These are phyloP conservation scores for Coilia nasus DNA, from an alignment of 2,797 vertebrate species.

Conservation along the genomic window DNA sequence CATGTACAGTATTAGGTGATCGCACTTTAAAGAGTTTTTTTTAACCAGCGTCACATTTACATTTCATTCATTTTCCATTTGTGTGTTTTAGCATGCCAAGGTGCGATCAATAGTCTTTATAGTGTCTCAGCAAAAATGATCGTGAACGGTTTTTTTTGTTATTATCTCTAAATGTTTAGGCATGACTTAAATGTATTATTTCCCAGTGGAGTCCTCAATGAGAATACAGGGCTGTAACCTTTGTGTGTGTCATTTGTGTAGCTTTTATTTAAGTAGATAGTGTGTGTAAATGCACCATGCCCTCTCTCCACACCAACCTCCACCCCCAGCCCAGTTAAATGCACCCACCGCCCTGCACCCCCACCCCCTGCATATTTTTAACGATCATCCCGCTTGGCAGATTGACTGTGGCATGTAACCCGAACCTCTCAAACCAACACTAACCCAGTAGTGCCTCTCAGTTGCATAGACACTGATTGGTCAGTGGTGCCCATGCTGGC, in stretches of 20 bases:
- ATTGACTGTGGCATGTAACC: conserved; percentile 64
- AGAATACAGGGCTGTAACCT: not conserved
- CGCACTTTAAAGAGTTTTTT: not conserved
- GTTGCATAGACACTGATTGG: conserved; percentile 57
- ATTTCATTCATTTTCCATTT: too few relatives aligned
- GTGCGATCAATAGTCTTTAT: too few relatives aligned
- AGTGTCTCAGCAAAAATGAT: too few relatives aligned
- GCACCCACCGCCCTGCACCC: not conserved
- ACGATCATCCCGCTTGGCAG: conserved; percentile 43
- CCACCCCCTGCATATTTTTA: conserved; percentile 31
- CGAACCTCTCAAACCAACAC: conserved; percentile 68
- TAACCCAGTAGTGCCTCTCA: conserved; percentile 60
- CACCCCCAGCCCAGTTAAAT: not conserved
- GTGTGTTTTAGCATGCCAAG: too few relatives aligned
- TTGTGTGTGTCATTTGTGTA: not conserved
- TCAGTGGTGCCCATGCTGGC: conserved; percentile 48
- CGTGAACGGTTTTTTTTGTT: too few relatives aligned
- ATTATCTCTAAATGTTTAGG: too few relatives aligned
- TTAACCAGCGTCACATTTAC: too few relatives aligned
- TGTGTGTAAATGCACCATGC: not conserved
- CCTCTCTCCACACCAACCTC: too few relatives aligned
- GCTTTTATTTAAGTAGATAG: conserved; percentile 24
- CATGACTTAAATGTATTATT: too few relatives aligned
- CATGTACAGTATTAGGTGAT: not conserved
- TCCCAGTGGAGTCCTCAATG: too few relatives aligned